A percentile compares a stretch with the other conserved stretches of the same genome.
These are phyloP conservation scores for Trididemnum nubilum DNA, from an alignment of 23 tunicate species.

Conservation along the genomic window DNA sequence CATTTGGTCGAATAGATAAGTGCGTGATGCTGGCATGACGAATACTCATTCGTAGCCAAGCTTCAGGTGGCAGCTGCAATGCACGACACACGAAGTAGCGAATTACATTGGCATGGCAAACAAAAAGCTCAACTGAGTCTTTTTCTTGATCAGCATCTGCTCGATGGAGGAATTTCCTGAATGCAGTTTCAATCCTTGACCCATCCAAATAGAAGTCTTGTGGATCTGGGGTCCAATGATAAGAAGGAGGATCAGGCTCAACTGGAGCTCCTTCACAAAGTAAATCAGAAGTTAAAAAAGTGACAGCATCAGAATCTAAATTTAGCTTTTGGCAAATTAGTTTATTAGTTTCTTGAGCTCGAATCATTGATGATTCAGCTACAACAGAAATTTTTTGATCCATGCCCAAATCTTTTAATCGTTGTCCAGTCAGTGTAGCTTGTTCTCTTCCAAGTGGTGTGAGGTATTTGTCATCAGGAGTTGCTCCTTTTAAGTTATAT, in stretches of 20 bases:
- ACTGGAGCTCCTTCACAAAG: conserved; percentile 90
- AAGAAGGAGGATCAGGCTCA: conserved; percentile 63
- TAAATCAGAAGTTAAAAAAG: conserved; percentile 44
- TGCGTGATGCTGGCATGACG: conserved; percentile 85
- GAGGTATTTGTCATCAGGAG: conserved; percentile 49
- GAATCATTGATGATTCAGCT: conserved; percentile 64
- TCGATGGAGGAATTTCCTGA: conserved; percentile 74
- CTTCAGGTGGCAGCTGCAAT: conserved; percentile 87
- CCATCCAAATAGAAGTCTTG: conserved; percentile 69
- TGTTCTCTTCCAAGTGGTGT: conserved; percentile 80
- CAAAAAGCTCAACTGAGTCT: conserved; percentile 65
- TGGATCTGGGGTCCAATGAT: conserved; percentile 47
- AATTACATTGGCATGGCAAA: conserved; percentile 97
- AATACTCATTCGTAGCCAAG: conserved; percentile 81
- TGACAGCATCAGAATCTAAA: conserved; percentile 11
- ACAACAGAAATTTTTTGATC: conserved; percentile 37
- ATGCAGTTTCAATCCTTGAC: conserved; percentile 85
- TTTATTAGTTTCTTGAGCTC: conserved; percentile 79
- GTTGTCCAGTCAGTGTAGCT: conserved; percentile 62
- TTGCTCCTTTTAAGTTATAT: conserved; percentile 53
- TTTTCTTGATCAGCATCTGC: conserved; percentile 64
- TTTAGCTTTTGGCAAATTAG: conserved; percentile 51
- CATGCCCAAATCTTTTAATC: conserved; percentile 61
- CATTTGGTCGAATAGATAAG: conserved; percentile 69
- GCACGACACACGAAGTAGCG: conserved; percentile 88